These are phyloP conservation scores for Dusona sp. DNA, from an alignment of 2,888 invertebrate genomes.

Conservation along the genomic window DNA sequence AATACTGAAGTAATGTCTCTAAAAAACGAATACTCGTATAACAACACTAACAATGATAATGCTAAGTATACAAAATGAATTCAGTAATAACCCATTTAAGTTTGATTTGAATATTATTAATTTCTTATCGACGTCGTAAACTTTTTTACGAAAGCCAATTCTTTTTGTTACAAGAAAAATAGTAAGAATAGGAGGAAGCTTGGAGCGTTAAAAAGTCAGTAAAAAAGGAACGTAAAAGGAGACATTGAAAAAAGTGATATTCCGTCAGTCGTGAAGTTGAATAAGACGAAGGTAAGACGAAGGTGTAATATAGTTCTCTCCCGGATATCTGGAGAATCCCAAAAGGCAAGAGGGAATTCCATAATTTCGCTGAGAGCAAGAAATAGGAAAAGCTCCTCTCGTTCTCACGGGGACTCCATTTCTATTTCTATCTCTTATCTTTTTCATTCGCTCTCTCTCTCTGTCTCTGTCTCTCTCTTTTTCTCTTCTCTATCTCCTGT, in stretches of 20 bases:
- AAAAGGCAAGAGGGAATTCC: constrained; percentile 54
- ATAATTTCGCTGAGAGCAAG: constrained; percentile 46
- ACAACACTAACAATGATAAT: background rate
- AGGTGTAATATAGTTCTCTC: constrained; percentile 36
- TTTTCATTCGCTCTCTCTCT: constrained; percentile 35
- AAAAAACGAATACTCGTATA: background rate
- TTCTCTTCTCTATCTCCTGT: constrained; percentile 45
- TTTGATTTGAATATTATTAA: background rate
- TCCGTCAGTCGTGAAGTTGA: constrained; percentile 24
- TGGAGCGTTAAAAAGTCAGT: background rate
- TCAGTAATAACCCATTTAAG: background rate
- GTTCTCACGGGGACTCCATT: constrained; percentile 67
- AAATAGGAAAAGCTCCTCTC: constrained; percentile 56
- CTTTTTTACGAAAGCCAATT: background rate
- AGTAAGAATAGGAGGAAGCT: background rate
- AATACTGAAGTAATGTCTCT: background rate
- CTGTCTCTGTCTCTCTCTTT: constrained; percentile 62
- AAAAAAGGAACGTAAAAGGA: constrained; percentile 22
- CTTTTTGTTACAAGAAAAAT: background rate
- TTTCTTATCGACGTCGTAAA: background rate
- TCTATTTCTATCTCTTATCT: constrained; percentile 55
- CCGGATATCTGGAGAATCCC: constrained; percentile 53
- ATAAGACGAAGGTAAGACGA: constrained; percentile 37
- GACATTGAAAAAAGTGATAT: constrained; percentile 16
- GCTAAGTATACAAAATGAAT: background rate